These are phyloP conservation scores for Bujurquina vittata DNA, from an alignment of 2,113 vertebrate species.

Conservation along the genomic window DNA sequence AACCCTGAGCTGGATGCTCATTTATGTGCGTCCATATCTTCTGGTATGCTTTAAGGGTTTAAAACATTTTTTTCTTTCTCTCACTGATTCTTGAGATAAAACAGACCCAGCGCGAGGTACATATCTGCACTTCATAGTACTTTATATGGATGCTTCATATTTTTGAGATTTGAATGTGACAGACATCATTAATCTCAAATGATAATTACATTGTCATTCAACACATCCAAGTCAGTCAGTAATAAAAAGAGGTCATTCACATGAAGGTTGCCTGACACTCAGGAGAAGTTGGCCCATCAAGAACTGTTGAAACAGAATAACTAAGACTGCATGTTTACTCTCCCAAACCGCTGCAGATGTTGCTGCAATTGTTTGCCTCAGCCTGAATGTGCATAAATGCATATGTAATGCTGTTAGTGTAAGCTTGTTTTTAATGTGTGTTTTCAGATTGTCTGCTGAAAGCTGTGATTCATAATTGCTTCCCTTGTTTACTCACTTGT, in stretches of 20 bases:
- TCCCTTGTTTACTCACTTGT: slow-evolving; percentile 69
- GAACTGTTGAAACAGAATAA: slow-evolving; percentile 26
- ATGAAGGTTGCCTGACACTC: slow-evolving; percentile 17
- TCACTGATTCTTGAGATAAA: background rate
- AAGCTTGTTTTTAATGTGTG: slow-evolving; percentile 55
- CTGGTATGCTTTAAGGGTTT: slow-evolving; percentile 1
- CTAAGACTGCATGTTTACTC: slow-evolving; percentile 7
- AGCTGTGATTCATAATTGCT: slow-evolving; percentile 68
- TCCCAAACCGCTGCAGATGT: slow-evolving; percentile 49
- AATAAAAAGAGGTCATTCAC: slow-evolving; percentile 17
- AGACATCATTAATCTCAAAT: background rate
- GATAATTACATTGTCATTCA: slow-evolving; percentile 3
- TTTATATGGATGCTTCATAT: background rate
- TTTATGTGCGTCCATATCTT: background rate
- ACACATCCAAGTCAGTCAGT: background rate
- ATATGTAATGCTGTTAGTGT: slow-evolving; percentile 60
- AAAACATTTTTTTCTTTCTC: background rate
- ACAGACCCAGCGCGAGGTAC: background rate
- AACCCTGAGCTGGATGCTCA: slow-evolving; percentile 1
- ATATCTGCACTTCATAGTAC: background rate
- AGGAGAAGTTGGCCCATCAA: slow-evolving; percentile 24
- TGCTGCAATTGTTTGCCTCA: slow-evolving; percentile 53
- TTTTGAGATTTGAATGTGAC: background rate
- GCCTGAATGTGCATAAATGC: slow-evolving; percentile 66
- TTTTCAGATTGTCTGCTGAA: slow-evolving; percentile 53